A percentile compares a stretch with the other conserved stretches of the same genome.
These are phyloP conservation scores for Papilio glaucus DNA, from an alignment of 1,140 invertebrate genomes.

Conservation along the genomic window DNA sequence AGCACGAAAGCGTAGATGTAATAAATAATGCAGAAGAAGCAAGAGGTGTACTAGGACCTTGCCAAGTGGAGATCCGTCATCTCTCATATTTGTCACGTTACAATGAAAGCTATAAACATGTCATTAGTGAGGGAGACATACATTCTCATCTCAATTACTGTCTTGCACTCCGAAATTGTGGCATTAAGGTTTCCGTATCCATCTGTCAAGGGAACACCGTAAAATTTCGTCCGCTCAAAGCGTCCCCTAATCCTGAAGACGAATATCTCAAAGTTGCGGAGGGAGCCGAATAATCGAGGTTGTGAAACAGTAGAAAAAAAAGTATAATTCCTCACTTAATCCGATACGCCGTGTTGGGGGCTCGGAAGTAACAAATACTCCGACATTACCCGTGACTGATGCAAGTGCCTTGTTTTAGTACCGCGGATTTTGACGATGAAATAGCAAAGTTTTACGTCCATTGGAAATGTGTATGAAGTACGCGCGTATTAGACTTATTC, in stretches of 20 bases:
- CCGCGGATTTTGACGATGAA: constrained; percentile 1
- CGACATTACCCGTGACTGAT: constrained; percentile 66
- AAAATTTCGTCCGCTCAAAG: constrained; percentile 73
- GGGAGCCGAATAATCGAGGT: constrained; percentile 73
- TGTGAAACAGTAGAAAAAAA: constrained; percentile 72
- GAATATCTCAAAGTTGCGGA: constrained; percentile 78
- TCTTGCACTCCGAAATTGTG: constrained; percentile 70
- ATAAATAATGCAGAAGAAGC: no score
- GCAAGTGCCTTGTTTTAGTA: constrained; percentile 49
- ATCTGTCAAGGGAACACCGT: constrained; percentile 75
- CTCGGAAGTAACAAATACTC: constrained; percentile 70
- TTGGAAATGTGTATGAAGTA: constrained; percentile 1
- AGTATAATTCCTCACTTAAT: constrained; percentile 80
- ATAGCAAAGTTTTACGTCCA: constrained; percentile 15
- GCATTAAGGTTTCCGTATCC: constrained; percentile 74
- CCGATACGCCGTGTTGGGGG: constrained; percentile 57
- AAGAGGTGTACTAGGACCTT: no score
- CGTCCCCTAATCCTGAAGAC: constrained; percentile 77
- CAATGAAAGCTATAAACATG: constrained; percentile 9
- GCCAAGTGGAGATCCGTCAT: no score
- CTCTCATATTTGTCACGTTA: neutral
- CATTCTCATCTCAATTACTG: constrained; percentile 59
- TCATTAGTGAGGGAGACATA: constrained; percentile 40
- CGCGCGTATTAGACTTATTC: neutral
- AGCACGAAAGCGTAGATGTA: no score